Percentiles rank a stretch among this genome's conserved stretches.
phyloP scores from a whole-genome alignment of 2,113 vertebrate species.

The Riparia riparia region DNA sequence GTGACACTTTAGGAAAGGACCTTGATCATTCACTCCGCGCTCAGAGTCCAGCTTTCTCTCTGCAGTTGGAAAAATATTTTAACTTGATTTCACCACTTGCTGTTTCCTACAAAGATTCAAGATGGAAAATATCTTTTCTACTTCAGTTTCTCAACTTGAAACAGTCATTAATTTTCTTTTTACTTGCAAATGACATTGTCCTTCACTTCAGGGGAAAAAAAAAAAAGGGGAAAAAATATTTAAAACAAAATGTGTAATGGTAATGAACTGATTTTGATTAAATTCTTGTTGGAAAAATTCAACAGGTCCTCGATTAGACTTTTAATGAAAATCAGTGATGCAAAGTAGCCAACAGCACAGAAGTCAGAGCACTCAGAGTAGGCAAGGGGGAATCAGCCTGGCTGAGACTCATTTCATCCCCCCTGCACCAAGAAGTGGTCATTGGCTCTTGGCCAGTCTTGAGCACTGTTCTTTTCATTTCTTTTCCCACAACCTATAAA shows the following conservation, averaged over 20 bases:
- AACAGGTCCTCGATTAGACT: neutral
- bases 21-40: neutral
- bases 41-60: neutral
- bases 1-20: neutral
- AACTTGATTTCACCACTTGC: neutral
- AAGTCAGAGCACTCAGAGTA: neutral
- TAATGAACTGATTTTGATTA: neutral
- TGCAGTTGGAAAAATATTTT: neutral
- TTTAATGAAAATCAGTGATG: conserved; percentile 11
- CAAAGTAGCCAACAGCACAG: neutral
- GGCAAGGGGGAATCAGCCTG: neutral
- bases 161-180: neutral
- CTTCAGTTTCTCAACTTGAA: neutral
- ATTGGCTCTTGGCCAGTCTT: neutral
- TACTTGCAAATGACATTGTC: neutral
- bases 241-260: neutral
- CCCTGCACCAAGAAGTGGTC: neutral
- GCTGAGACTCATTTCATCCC: neutral
- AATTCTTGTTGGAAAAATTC: conserved; percentile 8
- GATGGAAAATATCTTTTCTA: neutral
- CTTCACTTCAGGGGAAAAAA: neutral
- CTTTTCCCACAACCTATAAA: conserved; percentile 22
- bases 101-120: neutral
- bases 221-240: neutral
- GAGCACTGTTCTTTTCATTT: neutral